phyloP scores from a whole-genome alignment of 2,113 vertebrate genomes.

The Hippocampus comes region DNA sequence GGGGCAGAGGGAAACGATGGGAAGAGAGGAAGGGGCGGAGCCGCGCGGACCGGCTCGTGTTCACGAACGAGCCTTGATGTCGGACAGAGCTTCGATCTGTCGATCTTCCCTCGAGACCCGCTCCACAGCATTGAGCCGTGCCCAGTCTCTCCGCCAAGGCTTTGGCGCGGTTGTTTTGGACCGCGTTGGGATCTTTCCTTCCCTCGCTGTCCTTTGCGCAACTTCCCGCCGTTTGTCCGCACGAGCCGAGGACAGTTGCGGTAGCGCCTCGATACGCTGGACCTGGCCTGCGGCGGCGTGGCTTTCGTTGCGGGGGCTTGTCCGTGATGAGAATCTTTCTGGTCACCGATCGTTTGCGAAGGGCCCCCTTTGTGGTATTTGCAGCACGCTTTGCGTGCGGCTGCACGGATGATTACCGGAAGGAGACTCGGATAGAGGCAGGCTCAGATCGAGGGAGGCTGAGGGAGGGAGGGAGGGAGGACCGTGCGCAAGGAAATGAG shows the following conservation, averaged over 20 bases:
- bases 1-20: neutral
- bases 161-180: too few relatives aligned
- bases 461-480: slow-evolving; percentile 58
- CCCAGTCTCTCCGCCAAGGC: too few relatives aligned
- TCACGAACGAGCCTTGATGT: slow-evolving; percentile 57
- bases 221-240: slow-evolving; percentile 31
- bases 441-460: slow-evolving; percentile 14
- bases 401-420: slow-evolving; percentile 52
- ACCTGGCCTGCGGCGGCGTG: slow-evolving; percentile 23
- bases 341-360: slow-evolving; percentile 30
- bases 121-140: neutral
- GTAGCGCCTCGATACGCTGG: slow-evolving; percentile 24
- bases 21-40: neutral
- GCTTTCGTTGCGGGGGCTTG: slow-evolving; percentile 7
- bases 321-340: slow-evolving; percentile 25
- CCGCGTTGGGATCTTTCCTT: slow-evolving; percentile 12
- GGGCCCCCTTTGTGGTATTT: slow-evolving; percentile 32
- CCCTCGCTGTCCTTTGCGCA: slow-evolving; percentile 34
- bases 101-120: too few relatives aligned
- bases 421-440: slow-evolving; percentile 30
- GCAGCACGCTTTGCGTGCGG: slow-evolving; percentile 31
- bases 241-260: slow-evolving; percentile 7
- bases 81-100: slow-evolving; percentile 14
- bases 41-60: slow-evolving; percentile 37
- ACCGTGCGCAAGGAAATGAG: slow-evolving; percentile 46